Evolutionary conservation across 2,797 vertebrate genomes (phyloP).

Genomic region (Clamator glandarius): DNA sequence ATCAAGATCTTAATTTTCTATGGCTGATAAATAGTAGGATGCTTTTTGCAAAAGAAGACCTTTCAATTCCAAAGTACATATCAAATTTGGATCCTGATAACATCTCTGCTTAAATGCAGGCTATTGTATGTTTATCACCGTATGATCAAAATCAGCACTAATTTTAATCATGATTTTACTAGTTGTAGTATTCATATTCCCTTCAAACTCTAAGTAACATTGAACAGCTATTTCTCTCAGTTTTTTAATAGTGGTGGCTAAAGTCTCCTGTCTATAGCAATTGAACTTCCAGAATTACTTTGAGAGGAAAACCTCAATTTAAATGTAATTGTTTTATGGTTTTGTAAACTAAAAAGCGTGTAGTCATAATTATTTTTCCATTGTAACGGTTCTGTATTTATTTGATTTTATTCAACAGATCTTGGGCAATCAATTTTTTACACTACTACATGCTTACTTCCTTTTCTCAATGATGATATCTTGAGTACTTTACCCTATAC

Average conservation of each 20-base stretch:
- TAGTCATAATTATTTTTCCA: background rate
- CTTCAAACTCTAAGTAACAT: background rate
- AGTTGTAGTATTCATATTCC: background rate
- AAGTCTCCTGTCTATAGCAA: background rate
- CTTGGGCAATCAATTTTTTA: conserved; percentile 99
- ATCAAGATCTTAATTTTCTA: background rate
- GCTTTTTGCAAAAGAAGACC: background rate
- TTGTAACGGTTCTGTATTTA: conserved; percentile 68
- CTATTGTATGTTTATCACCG: background rate
- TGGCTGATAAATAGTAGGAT: background rate
- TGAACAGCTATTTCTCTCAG: background rate
- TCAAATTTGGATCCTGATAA: background rate
- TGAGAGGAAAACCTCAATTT: background rate
- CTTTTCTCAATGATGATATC: conserved; percentile 99
- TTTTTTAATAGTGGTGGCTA: background rate
- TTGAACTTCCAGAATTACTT: background rate
- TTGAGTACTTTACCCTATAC: conserved; percentile 99
- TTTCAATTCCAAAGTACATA: background rate
- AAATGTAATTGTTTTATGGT: background rate
- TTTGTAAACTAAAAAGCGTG: background rate
- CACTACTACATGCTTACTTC: conserved; percentile 97
- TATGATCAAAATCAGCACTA: background rate
- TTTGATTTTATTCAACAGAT: conserved; percentile 87
- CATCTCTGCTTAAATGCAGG: background rate
- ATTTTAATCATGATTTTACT: background rate